Conservation (phyloP, 2,113 vertebrate genomes). For the Spea multiplicata region DNA sequence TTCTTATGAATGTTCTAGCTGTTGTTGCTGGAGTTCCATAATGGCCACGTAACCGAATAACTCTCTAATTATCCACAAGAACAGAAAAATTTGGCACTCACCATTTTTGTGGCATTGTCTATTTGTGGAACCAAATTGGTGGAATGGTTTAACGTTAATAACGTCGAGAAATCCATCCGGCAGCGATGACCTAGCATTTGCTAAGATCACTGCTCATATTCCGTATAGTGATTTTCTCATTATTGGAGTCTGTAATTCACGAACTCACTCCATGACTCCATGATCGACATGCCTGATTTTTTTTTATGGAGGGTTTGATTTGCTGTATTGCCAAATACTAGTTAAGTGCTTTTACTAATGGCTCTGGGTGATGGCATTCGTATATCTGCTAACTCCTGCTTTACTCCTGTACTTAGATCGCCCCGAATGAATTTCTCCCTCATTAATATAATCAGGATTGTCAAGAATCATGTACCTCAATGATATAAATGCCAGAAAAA, state of each 20-base stretch:
- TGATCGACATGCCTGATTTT: not conserved
- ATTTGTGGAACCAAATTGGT: not conserved
- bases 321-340: conserved; percentile 15
- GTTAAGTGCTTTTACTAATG: conserved; percentile 22
- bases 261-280: too few relatives aligned
- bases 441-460: conserved; percentile 68
- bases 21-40: too few relatives aligned
- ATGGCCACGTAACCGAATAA: not conserved
- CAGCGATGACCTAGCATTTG: not conserved
- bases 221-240: not conserved
- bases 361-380: not conserved
- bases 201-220: not conserved
- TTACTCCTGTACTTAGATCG: conserved; percentile 50
- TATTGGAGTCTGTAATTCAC: not conserved
- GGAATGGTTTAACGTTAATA: not conserved
- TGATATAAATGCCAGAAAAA: conserved; percentile 67
- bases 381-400: conserved; percentile 52
- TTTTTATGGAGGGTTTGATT: not conserved
- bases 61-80: not conserved
- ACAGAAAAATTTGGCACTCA: not conserved
- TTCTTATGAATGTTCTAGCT: too few relatives aligned
- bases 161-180: not conserved
- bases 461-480: conserved; percentile 62
- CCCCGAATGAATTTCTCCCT: conserved; percentile 65
- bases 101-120: not conserved